Evolutionary conservation across 53 echinoderm and acorn worm species (phyloP), one percentile per base, ranked within the genome.

Genomic region (Actinopyga echinites): DNA sequence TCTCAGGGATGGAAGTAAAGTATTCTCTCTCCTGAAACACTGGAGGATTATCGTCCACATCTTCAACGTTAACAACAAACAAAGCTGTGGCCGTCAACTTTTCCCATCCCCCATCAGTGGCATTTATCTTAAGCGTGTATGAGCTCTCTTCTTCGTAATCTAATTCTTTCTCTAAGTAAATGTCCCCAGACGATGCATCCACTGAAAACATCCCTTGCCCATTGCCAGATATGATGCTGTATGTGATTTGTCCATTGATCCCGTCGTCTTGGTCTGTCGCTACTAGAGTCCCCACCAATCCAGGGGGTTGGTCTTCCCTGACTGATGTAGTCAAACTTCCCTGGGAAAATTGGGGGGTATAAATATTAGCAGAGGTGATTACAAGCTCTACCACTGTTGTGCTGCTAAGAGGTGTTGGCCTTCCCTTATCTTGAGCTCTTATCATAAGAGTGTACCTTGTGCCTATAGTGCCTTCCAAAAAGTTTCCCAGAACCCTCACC

Each of bases 11-110:
- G 63, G 87, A 69, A 12, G 92, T 85, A n/a, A 60, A 75, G 87
- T 97, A 97, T 36, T 85, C 88, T 15, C 56, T 43, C 44, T 87
- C 90, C 44, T 83, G 61, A 43, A 97, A 97, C 69, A 92, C 62
- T 2, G 97, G 97, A 54, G 93, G 78, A 28, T 97, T 97, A 80
- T 97, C 97, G 53, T 97, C 93, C 0, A 88, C 90, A 79, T 97
- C 94, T 22, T 79, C 74, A 0, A 97, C 89, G 17, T 86, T 56
- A 33, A 97, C 69, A 17, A 80, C 86, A 5, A 92, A 61, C 19
- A 82, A 84, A 37, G 68, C 68, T 25, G 62, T 90, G 58, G 87
- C 75, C 13, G 83, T 61, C 60, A 44, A 82, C 17, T 83, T 59
- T 11, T 86, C 28, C 90, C 90, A 88, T 15, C 88, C 97, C 54